Evolutionary conservation across 1,140 invertebrate species (phyloP).

Genomic region (Hydropsyche tenuis): DNA sequence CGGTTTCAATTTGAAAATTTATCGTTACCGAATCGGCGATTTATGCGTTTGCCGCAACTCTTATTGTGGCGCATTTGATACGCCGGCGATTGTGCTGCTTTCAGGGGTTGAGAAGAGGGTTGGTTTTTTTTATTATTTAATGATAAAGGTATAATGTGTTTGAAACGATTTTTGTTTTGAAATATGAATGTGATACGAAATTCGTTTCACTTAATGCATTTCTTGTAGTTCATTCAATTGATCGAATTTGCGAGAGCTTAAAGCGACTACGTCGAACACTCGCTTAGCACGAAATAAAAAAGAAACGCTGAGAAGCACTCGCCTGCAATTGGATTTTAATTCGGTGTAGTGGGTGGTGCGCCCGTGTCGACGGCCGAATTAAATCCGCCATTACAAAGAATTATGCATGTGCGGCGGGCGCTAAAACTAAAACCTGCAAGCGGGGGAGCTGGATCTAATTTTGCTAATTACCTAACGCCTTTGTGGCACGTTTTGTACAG

Average conservation of each 20-base stretch:
- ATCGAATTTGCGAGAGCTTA: too few relatives aligned
- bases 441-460: constrained; percentile 50
- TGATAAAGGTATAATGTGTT: too few relatives aligned
- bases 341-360: constrained; percentile 10
- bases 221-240: too few relatives aligned
- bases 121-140: too few relatives aligned
- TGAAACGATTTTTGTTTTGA: too few relatives aligned
- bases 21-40: not conserved
- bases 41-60: too few relatives aligned
- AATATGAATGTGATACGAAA: too few relatives aligned
- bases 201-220: too few relatives aligned
- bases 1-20: constrained; percentile 7
- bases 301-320: not conserved
- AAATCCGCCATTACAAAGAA: constrained; percentile 43
- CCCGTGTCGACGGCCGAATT: constrained; percentile 35
- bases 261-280: too few relatives aligned
- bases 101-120: too few relatives aligned
- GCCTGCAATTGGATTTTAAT: constrained; percentile 27
- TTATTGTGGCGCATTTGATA: too few relatives aligned
- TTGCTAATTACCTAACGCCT: constrained; percentile 50
- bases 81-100: too few relatives aligned
- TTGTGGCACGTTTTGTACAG: constrained; percentile 51
- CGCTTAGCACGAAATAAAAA: not conserved
- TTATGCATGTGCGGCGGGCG: constrained; percentile 41
- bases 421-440: constrained; percentile 46